Evolutionary conservation across 2,797 vertebrate genomes (phyloP).

Genomic region (Columba guinea): DNA sequence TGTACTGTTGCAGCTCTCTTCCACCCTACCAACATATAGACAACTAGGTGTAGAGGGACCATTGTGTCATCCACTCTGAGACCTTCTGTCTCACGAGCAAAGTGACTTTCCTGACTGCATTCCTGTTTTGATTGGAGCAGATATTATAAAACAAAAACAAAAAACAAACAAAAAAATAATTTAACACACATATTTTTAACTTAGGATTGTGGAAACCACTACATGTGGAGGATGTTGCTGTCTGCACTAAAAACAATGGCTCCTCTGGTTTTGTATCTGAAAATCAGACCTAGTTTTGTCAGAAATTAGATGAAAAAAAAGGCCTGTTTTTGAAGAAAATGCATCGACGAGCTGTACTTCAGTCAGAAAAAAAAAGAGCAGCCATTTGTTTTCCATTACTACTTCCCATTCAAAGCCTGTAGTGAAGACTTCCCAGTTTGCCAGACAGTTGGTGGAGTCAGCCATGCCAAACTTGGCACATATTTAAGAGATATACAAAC

Average conservation of each 20-base stretch:
- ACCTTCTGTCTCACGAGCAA: accelerated
- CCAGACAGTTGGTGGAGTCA: conserved; percentile 50
- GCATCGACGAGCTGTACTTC: background rate
- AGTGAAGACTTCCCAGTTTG: conserved; percentile 49
- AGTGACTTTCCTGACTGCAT: background rate
- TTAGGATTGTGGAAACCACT: background rate
- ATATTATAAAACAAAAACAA: background rate
- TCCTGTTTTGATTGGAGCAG: background rate
- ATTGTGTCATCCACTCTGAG: background rate
- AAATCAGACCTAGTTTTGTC: background rate
- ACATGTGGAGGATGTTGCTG: background rate
- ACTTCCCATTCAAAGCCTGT: background rate
- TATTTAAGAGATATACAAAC: conserved; percentile 52
- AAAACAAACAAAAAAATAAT: background rate
- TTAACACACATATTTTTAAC: accelerated
- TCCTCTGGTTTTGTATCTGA: background rate
- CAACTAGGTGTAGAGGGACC: background rate
- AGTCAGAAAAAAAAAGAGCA: background rate
- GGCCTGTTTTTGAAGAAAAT: conserved; percentile 1
- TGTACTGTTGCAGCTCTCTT: background rate
- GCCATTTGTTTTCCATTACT: conserved; percentile 32
- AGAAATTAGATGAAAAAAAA: background rate
- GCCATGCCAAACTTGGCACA: conserved; percentile 47
- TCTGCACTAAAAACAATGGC: background rate
- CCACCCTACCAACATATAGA: background rate